Percentiles rank a stretch among this genome's conserved stretches.
Conservation (phyloP, 2,888 invertebrate species). For the Uloborus plumipes region DNA sequence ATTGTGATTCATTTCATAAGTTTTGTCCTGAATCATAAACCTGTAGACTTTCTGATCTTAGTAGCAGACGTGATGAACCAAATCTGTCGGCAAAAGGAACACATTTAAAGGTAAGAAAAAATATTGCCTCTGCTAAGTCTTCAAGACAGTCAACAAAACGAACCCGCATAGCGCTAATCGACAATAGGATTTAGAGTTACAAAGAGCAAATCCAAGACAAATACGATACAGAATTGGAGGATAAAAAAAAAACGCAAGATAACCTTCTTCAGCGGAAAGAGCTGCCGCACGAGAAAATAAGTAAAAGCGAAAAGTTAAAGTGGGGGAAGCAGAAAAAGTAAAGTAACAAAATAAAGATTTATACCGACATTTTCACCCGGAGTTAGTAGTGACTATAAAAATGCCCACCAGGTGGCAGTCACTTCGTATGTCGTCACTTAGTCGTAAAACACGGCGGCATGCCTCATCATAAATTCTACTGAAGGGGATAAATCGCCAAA, state of each 20-base stretch:
- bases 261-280: slow-evolving; percentile 1
- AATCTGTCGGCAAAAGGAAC: too few relatives aligned
- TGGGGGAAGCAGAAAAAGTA: slow-evolving; percentile 6
- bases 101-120: too few relatives aligned
- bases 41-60: too few relatives aligned
- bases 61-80: too few relatives aligned
- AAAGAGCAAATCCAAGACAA: slow-evolving; percentile 15
- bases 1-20: too few relatives aligned
- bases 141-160: not conserved
- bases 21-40: too few relatives aligned
- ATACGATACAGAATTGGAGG: slow-evolving; percentile 10
- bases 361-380: slow-evolving; percentile 46
- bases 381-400: slow-evolving; percentile 54
- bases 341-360: slow-evolving; percentile 41
- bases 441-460: slow-evolving; percentile 62
- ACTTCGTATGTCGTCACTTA: slow-evolving; percentile 62
- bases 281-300: not conserved
- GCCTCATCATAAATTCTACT: slow-evolving; percentile 60
- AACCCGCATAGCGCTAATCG: slow-evolving; percentile 53
- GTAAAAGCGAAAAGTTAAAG: slow-evolving; percentile 8
- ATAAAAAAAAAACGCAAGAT: not conserved
- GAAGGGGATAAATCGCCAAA: slow-evolving; percentile 58
- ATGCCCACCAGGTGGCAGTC: slow-evolving; percentile 62
- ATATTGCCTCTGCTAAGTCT: too few relatives aligned
- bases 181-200: slow-evolving; percentile 7